phyloP scores from a whole-genome alignment of 2,797 vertebrate genomes.

The Rhinophrynus dorsalis region DNA sequence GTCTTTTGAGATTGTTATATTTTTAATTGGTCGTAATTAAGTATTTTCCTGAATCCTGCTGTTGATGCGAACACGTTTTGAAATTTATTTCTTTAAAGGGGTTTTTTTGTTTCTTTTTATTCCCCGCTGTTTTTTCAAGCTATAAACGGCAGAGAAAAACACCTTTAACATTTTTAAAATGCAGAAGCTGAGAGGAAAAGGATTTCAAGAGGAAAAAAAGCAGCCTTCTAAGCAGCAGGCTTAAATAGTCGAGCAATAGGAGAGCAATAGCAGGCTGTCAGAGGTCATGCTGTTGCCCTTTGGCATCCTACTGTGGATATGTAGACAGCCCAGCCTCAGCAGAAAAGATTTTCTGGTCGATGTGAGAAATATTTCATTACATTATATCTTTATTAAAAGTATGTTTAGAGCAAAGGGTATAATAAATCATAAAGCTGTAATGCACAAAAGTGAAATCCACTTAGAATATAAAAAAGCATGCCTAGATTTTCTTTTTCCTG shows the following conservation, averaged over 20 bases:
- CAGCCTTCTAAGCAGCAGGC: slow-evolving; percentile 38
- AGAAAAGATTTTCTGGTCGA: slow-evolving; percentile 14
- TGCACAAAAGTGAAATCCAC: slow-evolving; percentile 25
- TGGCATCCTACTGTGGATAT: slow-evolving; percentile 33
- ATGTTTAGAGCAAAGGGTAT: slow-evolving; percentile 12
- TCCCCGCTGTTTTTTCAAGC: slow-evolving; percentile 43
- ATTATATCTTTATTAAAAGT: slow-evolving; percentile 35
- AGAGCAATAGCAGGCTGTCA: slow-evolving; percentile 38
- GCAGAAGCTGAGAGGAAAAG: slow-evolving; percentile 42
- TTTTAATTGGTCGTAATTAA: slow-evolving; percentile 57
- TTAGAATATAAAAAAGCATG: slow-evolving; percentile 16
- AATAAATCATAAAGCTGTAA: slow-evolving; percentile 15
- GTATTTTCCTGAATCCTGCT: slow-evolving; percentile 50
- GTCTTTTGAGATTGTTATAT: slow-evolving; percentile 59
- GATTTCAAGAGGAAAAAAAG: slow-evolving; percentile 44
- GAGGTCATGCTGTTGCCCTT: slow-evolving; percentile 39
- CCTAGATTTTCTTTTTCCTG: background rate
- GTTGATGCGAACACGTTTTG: slow-evolving; percentile 23
- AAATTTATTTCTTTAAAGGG: slow-evolving; percentile 46
- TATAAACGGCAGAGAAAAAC: slow-evolving; percentile 32
- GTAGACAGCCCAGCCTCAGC: slow-evolving; percentile 27
- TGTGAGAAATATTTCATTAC: slow-evolving; percentile 29
- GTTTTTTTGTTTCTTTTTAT: slow-evolving; percentile 38
- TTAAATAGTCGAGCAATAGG: slow-evolving; percentile 44
- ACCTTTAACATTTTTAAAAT: slow-evolving; percentile 20